These are phyloP conservation scores for Puntigrus tetrazona DNA, from an alignment of 2,113 vertebrate species.

Conservation along the genomic window DNA sequence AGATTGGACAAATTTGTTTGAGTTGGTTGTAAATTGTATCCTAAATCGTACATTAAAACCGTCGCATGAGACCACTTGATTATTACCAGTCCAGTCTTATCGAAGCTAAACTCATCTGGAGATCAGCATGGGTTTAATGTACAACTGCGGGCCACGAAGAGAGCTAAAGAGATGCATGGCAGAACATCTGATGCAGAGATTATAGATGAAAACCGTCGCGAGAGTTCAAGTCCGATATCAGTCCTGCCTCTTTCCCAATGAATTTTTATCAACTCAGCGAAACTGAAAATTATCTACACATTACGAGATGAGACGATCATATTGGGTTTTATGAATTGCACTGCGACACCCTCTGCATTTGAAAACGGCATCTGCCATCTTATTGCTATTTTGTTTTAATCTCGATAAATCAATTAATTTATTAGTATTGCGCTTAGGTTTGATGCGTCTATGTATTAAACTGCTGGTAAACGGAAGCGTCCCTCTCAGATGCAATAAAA, in stretches of 20 bases:
- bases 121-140: slow-evolving; percentile 28
- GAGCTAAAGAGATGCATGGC: neutral
- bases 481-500: neutral
- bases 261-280: slow-evolving; percentile 1
- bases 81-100: slow-evolving; percentile 5
- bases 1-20: neutral
- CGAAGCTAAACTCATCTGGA: slow-evolving; percentile 14
- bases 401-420: neutral
- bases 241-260: neutral
- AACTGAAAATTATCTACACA: slow-evolving; percentile 18
- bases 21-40: neutral
- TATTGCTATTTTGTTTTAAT: neutral
- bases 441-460: neutral
- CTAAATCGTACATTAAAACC: neutral
- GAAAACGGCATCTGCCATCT: neutral
- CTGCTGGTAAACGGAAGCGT: neutral
- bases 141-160: neutral
- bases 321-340: neutral
- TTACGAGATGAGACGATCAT: slow-evolving; percentile 14
- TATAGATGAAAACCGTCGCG: neutral
- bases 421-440: neutral
- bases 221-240: neutral
- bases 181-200: slow-evolving; percentile 7
- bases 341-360: neutral
- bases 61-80: neutral